These are phyloP conservation scores for Bombus turneri DNA, from an alignment of 1,140 invertebrate species.

Conservation along the genomic window DNA sequence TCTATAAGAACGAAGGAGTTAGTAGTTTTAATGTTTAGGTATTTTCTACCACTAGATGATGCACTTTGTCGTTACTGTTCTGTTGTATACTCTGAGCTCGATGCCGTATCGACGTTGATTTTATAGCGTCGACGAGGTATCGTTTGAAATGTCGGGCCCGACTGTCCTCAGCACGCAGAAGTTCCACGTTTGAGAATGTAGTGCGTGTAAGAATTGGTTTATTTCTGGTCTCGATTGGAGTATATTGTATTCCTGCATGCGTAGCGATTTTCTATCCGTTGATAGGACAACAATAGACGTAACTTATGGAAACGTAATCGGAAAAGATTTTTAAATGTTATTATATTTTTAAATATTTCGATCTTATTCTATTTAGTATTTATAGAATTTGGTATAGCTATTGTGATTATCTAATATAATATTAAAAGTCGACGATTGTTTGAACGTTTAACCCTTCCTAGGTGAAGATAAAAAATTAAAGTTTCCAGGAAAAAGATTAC, in stretches of 20 bases:
- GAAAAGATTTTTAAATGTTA: neutral
- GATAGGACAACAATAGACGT: conserved; percentile 26
- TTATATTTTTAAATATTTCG: neutral
- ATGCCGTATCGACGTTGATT: conserved; percentile 53
- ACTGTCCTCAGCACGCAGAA: conserved; percentile 1
- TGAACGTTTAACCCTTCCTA: too few species aligned
- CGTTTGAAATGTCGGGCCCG: neutral
- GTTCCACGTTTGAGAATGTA: conserved; percentile 35
- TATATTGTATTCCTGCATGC: conserved; percentile 43
- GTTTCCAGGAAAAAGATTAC: neutral
- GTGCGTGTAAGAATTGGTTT: conserved; percentile 29
- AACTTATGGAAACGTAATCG: neutral
- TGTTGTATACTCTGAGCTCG: conserved; percentile 24
- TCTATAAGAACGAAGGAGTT: neutral
- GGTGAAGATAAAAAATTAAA: neutral
- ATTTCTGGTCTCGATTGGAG: conserved; percentile 17
- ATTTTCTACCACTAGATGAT: conserved; percentile 18
- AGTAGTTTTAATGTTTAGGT: conserved; percentile 17
- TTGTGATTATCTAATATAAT: neutral
- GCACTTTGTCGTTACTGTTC: conserved; percentile 32
- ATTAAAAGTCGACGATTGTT: neutral
- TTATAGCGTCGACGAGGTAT: conserved; percentile 59
- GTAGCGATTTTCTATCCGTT: conserved; percentile 22
- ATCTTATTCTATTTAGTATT: neutral
- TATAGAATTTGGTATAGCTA: neutral